A percentile compares a stretch with the other conserved stretches of the same genome.
phyloP scores from a whole-genome alignment of 2,888 invertebrate genomes.

The Campoplex nolae region DNA sequence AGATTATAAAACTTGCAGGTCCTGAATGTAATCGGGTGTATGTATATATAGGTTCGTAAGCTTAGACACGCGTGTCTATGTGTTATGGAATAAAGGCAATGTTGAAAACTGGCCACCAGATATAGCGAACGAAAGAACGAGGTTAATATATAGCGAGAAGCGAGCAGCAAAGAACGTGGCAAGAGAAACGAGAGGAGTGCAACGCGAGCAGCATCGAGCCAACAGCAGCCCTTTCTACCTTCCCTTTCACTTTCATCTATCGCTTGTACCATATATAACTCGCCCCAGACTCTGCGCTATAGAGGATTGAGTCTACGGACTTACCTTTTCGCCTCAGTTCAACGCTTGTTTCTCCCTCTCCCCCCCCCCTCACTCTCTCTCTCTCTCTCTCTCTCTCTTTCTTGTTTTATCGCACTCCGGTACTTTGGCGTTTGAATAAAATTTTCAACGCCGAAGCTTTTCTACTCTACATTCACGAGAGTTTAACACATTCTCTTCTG shows the following conservation, averaged over 20 bases:
- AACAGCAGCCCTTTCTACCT: constrained; percentile 83
- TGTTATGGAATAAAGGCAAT: constrained; percentile 13
- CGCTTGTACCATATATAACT: constrained; percentile 68
- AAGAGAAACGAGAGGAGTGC: constrained; percentile 57
- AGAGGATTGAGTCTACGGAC: constrained; percentile 42
- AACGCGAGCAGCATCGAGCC: constrained; percentile 66
- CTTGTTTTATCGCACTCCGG: constrained; percentile 2
- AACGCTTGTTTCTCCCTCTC: constrained; percentile 14
- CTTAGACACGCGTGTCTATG: background rate
- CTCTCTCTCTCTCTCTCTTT: background rate
- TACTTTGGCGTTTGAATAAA: constrained; percentile 46
- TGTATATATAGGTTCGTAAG: background rate
- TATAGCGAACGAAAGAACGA: constrained; percentile 53
- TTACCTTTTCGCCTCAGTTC: constrained; percentile 66
- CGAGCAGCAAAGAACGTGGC: constrained; percentile 57
- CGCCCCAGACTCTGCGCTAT: constrained; percentile 20
- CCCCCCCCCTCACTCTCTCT: background rate
- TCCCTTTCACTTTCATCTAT: constrained; percentile 84
- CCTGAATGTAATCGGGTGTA: background rate
- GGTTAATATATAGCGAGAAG: constrained; percentile 44
- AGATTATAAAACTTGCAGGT: constrained; percentile 52
- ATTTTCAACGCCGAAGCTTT: constrained; percentile 15
- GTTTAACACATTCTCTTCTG: background rate
- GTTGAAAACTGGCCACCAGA: constrained; percentile 38
- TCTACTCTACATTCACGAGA: background rate